Percentiles rank a stretch among this genome's conserved stretches.
Conservation (phyloP, 2,113 vertebrate genomes). For the Pollachius pollachius region DNA sequence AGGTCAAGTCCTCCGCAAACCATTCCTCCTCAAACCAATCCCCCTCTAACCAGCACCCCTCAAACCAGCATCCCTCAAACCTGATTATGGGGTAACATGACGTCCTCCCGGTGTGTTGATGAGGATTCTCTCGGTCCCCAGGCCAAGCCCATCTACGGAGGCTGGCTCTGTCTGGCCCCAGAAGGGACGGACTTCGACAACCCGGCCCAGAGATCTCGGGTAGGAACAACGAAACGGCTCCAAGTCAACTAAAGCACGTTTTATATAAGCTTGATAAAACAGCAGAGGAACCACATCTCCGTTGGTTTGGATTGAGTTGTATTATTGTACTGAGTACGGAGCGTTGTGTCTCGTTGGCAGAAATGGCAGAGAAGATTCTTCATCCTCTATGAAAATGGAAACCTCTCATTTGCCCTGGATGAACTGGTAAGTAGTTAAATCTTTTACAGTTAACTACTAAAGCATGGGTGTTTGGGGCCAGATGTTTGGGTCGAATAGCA, state of each 20-base stretch:
- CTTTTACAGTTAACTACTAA: background rate
- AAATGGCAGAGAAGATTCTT: slow-evolving; percentile 77
- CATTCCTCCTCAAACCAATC: too few relatives aligned
- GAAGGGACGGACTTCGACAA: slow-evolving; percentile 73
- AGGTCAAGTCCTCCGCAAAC: too few relatives aligned
- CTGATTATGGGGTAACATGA: too few relatives aligned
- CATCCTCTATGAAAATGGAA: slow-evolving; percentile 69
- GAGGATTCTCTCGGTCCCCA: slow-evolving; percentile 12
- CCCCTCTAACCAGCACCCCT: too few relatives aligned
- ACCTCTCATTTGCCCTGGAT: slow-evolving; percentile 68
- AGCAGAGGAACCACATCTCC: background rate
- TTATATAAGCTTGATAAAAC: too few relatives aligned
- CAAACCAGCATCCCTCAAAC: too few relatives aligned
- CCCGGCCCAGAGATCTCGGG: slow-evolving; percentile 65
- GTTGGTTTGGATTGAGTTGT: background rate
- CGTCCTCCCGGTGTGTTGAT: too few relatives aligned
- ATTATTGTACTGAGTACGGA: background rate
- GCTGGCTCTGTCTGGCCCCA: slow-evolving; percentile 74
- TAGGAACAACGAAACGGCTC: slow-evolving; percentile 29
- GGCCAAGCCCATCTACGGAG: slow-evolving; percentile 68
- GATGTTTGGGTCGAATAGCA: too few relatives aligned
- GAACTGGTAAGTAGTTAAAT: slow-evolving; percentile 57
- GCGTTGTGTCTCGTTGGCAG: slow-evolving; percentile 23
- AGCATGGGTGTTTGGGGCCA: too few relatives aligned
- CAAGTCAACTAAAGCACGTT: background rate